Evolutionary conservation across 2,113 vertebrate species (phyloP).

Genomic region (Heteronetta atricapilla): DNA sequence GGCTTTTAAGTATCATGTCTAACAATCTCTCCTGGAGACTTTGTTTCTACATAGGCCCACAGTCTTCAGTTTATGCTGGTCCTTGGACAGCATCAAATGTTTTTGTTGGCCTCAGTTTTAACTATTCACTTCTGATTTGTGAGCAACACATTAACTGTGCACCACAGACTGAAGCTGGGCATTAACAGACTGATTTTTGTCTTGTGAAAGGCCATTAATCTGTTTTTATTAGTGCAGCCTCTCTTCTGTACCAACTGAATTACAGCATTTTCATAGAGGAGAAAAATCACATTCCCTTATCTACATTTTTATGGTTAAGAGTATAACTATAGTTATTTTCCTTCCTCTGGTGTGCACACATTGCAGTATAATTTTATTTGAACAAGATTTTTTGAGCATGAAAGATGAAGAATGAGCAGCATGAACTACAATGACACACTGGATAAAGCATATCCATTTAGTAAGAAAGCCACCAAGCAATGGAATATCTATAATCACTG

Average conservation of each 20-base stretch:
- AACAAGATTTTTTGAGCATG: not conserved
- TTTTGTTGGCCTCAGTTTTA: not conserved
- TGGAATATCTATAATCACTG: not conserved
- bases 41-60: not conserved
- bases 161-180: not conserved
- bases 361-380: not conserved
- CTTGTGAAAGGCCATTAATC: not conserved
- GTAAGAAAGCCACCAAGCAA: not conserved
- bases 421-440: not conserved
- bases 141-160: not conserved
- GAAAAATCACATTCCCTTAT: not conserved
- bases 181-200: not conserved
- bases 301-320: not conserved
- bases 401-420: not conserved
- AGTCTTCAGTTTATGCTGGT: not conserved
- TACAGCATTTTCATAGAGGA: not conserved
- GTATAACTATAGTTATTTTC: not conserved
- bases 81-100: not conserved
- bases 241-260: not conserved
- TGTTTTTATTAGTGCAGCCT: not conserved
- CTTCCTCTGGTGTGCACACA: not conserved
- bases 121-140: not conserved
- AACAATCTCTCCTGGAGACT: not conserved
- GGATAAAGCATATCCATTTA: not conserved
- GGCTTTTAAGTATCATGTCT: not conserved